phyloP scores from a whole-genome alignment of 2,797 vertebrate species.

The Sebastes umbrosus region DNA sequence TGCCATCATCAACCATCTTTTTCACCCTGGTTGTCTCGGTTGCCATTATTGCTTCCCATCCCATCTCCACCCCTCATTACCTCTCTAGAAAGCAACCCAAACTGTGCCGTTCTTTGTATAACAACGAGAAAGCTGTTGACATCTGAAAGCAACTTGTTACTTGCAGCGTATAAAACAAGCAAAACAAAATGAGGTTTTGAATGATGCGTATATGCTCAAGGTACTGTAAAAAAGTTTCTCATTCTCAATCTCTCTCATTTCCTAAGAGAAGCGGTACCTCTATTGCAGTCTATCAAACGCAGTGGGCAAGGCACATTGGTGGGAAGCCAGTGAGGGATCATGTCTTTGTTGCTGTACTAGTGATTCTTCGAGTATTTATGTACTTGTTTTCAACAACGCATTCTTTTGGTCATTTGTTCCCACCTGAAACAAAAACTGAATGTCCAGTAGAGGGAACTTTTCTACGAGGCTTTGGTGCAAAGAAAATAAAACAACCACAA shows the following conservation, averaged over 20 bases:
- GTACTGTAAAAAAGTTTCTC: too few relatives aligned
- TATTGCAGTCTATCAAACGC: background rate
- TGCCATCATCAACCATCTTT: slow-evolving; percentile 64
- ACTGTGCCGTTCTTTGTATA: background rate
- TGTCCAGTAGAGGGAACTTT: too few relatives aligned
- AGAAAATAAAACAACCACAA: background rate
- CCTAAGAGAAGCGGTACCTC: background rate
- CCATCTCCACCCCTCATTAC: slow-evolving; percentile 31
- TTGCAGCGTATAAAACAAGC: background rate
- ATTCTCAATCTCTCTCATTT: background rate
- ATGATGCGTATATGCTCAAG: background rate
- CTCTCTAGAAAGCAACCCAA: slow-evolving; percentile 1
- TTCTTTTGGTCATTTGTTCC: background rate
- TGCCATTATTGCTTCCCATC: slow-evolving; percentile 44
- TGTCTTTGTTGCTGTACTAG: background rate
- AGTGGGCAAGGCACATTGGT: background rate
- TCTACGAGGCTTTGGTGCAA: background rate
- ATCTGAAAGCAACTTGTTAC: background rate
- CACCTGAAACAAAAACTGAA: background rate
- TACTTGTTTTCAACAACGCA: too few relatives aligned
- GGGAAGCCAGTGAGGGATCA: background rate
- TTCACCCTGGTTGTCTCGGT: slow-evolving; percentile 50
- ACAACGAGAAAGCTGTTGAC: slow-evolving; percentile 31
- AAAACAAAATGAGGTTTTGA: slow-evolving; percentile 4
- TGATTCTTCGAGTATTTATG: background rate